A percentile compares a stretch with the other conserved stretches of the same genome.
Evolutionary conservation across 2,113 vertebrate species (phyloP).

Genomic region (Syngnathus scovelli): DNA sequence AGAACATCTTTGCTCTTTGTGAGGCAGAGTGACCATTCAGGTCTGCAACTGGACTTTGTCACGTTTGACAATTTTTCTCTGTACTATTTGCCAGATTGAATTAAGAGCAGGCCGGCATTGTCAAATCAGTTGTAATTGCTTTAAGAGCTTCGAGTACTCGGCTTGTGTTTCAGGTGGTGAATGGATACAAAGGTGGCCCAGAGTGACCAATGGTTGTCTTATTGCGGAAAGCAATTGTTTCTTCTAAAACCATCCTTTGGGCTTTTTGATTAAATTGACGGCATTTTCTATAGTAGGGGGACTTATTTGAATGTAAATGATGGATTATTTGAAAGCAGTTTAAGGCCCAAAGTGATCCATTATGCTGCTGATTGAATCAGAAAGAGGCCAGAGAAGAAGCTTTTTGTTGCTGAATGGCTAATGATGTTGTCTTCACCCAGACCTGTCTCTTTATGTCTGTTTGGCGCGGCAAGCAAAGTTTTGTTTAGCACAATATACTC

Average conservation of each 20-base stretch:
- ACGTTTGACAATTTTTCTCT: background rate
- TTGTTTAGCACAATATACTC: constrained; percentile 18
- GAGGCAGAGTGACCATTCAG: background rate
- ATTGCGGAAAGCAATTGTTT: background rate
- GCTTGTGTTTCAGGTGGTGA: background rate
- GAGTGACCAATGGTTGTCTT: background rate
- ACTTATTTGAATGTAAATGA: background rate
- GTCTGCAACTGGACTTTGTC: background rate
- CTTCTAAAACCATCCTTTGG: background rate
- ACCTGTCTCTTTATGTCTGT: constrained; percentile 9
- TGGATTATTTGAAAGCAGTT: background rate
- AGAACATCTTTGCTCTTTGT: too few relatives aligned
- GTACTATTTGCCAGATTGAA: background rate
- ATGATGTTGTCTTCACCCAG: background rate
- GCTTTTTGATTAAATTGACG: background rate
- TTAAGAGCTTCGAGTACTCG: background rate
- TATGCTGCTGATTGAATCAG: background rate
- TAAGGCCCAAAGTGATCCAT: constrained; percentile 3
- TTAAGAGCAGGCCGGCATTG: background rate
- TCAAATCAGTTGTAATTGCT: constrained; percentile 8
- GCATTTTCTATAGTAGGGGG: background rate
- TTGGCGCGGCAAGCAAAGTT: constrained; percentile 16
- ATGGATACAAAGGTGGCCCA: background rate
- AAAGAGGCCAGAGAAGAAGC: background rate
- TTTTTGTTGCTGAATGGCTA: background rate